phyloP scores from a whole-genome alignment of 1,140 invertebrate species.

The Nautilus pompilius region DNA sequence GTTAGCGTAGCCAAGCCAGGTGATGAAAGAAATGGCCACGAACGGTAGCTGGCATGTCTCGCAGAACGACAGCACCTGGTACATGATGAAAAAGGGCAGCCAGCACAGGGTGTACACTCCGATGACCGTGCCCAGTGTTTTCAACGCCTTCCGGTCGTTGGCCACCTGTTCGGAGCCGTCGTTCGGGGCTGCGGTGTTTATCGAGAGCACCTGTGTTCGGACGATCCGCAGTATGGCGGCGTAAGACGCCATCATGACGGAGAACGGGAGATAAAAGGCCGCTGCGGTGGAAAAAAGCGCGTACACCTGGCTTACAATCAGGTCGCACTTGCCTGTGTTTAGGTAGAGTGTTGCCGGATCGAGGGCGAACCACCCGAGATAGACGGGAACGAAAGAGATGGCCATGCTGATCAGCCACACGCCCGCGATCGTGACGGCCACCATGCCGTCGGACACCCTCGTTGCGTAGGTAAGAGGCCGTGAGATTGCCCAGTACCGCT shows the following conservation, averaged over 20 bases:
- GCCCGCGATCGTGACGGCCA: conserved; percentile 81
- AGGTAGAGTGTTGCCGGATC: conserved; percentile 7
- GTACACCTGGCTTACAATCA: conserved; percentile 50
- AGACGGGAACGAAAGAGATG: conserved; percentile 89
- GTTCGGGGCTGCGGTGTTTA: too few species aligned
- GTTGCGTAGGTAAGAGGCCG: conserved; percentile 62
- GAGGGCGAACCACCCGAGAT: conserved; percentile 72
- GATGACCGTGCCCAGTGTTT: conserved; percentile 96
- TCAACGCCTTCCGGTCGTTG: conserved; percentile 92
- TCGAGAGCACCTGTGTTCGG: conserved; percentile 52
- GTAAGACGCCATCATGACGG: conserved; percentile 55
- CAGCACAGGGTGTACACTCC: conserved; percentile 97
- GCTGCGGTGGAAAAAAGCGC: conserved; percentile 54
- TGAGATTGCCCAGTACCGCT: conserved; percentile 60
- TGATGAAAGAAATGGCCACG: conserved; percentile 16
- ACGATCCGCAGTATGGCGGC: conserved; percentile 15
- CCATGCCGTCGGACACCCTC: conserved; percentile 77
- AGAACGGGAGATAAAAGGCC: conserved; percentile 57
- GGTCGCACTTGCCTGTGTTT: conserved; percentile 27
- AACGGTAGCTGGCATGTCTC: conserved; percentile 42
- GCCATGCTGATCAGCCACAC: conserved; percentile 87
- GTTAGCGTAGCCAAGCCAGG: conserved; percentile 96
- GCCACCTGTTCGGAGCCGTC: too few species aligned
- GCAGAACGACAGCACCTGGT: conserved; percentile 49
- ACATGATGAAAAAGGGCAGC: conserved; percentile 93